A percentile compares a stretch with the other conserved stretches of the same genome.
phyloP scores from a whole-genome alignment of 2,797 vertebrate species.

The Poeciliopsis gracilis region DNA sequence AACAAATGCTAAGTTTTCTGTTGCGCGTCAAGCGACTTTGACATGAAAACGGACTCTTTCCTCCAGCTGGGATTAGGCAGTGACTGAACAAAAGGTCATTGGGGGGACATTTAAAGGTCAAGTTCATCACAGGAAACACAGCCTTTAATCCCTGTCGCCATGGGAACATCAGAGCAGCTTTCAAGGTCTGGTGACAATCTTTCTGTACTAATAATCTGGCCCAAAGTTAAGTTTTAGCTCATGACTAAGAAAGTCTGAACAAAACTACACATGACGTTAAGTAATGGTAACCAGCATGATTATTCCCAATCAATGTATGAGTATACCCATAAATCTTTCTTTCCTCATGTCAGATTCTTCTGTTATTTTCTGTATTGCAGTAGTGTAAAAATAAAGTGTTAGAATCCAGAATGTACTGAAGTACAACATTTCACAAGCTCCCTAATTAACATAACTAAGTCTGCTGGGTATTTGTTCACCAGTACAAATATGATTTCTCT shows the following conservation, averaged over 20 bases:
- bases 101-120: conserved; percentile 68
- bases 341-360: not conserved
- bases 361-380: not conserved
- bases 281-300: not conserved
- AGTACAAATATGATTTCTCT: too few species aligned
- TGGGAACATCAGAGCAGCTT: conserved; percentile 50
- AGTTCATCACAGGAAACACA: conserved; percentile 52
- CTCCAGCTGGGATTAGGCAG: conserved; percentile 58
- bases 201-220: conserved; percentile 16
- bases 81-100: conserved; percentile 59
- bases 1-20: not conserved
- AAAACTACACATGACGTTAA: not conserved
- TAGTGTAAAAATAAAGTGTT: not conserved
- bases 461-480: not conserved
- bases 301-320: not conserved
- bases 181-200: conserved; percentile 52
- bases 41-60: conserved; percentile 28
- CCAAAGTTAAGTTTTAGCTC: not conserved
- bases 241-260: not conserved
- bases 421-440: not conserved
- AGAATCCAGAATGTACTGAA: not conserved
- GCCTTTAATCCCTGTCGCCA: conserved; percentile 65
- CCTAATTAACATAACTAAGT: too few species aligned
- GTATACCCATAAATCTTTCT: not conserved
- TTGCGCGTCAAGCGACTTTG: not conserved